These are phyloP conservation scores for Onthophagus sagittarius DNA, from an alignment of 2,888 invertebrate species.

Conservation along the genomic window DNA sequence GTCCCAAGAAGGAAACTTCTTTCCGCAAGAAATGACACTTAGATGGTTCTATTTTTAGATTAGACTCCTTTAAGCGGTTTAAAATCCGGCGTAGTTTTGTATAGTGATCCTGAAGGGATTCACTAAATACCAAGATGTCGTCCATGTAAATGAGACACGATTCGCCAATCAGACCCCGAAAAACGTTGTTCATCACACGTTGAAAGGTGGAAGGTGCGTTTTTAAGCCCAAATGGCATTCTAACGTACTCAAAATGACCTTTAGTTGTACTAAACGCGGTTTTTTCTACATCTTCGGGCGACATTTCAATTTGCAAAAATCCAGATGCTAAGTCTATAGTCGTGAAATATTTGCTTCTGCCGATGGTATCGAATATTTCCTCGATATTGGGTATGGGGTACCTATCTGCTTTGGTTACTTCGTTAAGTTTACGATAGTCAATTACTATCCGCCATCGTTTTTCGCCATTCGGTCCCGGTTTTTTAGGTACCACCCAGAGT, in stretches of 20 bases:
- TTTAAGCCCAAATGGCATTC: constrained; percentile 35
- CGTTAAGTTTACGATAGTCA: constrained; percentile 43
- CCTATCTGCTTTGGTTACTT: constrained; percentile 39
- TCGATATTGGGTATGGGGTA: constrained; percentile 41
- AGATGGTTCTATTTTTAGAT: constrained; percentile 7
- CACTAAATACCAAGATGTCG: constrained; percentile 33
- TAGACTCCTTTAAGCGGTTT: constrained; percentile 1
- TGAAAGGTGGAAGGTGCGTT: constrained; percentile 36
- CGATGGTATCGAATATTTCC: constrained; percentile 41
- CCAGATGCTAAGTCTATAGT: constrained; percentile 42
- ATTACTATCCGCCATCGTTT: constrained; percentile 40
- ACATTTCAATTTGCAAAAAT: constrained; percentile 42
- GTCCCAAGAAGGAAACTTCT: constrained; percentile 15
- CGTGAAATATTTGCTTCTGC: constrained; percentile 40
- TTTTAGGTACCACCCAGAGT: constrained; percentile 39
- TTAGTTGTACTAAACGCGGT: constrained; percentile 30
- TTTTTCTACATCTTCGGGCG: constrained; percentile 24
- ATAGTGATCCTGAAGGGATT: constrained; percentile 31
- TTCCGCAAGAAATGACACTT: constrained; percentile 12
- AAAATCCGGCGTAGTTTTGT: constrained; percentile 17
- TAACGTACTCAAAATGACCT: constrained; percentile 32
- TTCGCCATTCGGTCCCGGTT: constrained; percentile 33
- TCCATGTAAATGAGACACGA: constrained; percentile 27
- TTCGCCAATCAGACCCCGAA: constrained; percentile 32
- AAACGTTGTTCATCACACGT: constrained; percentile 34